phyloP scores from a whole-genome alignment of 2,113 vertebrate genomes.

The Catharus bicknelli region DNA sequence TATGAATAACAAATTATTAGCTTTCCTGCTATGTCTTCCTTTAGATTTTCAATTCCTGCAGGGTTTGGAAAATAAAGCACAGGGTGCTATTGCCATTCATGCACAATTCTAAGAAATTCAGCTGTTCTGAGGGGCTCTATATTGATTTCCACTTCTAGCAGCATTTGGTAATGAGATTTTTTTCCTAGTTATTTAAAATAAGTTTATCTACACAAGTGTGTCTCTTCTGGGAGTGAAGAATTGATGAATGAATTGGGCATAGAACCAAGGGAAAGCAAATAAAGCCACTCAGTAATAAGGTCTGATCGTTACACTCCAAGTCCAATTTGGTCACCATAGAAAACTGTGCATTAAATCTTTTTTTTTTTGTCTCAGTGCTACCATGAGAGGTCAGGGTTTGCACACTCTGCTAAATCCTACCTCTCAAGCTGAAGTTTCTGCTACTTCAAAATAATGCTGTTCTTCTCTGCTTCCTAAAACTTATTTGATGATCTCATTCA shows the following conservation, averaged over 20 bases:
- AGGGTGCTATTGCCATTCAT: not conserved
- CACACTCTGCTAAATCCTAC: not conserved
- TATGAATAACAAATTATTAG: not conserved
- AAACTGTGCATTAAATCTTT: not conserved
- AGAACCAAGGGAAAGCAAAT: not conserved
- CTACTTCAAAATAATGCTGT: slow-evolving; percentile 24
- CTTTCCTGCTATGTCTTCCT: not conserved
- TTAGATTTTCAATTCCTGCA: not conserved
- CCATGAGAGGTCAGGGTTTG: not conserved
- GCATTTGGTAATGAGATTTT: not conserved
- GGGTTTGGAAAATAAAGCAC: not conserved
- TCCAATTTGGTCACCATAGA: not conserved
- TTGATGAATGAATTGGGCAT: not conserved
- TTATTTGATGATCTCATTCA: slow-evolving; percentile 36
- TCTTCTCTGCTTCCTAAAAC: slow-evolving; percentile 54
- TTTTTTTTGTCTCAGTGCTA: not conserved
- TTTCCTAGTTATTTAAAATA: not conserved
- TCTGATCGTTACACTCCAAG: not conserved
- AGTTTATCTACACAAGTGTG: not conserved
- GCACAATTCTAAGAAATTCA: not conserved
- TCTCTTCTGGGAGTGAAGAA: not conserved
- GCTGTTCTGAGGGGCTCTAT: not conserved
- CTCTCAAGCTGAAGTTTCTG: slow-evolving; percentile 46
- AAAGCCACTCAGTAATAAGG: not conserved
- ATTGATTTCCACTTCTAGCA: not conserved